Percentiles rank a stretch among this genome's conserved stretches.
Conservation (phyloP, 64 coral and sea anemone genomes). For the Dendrophyllia cribrosa region DNA sequence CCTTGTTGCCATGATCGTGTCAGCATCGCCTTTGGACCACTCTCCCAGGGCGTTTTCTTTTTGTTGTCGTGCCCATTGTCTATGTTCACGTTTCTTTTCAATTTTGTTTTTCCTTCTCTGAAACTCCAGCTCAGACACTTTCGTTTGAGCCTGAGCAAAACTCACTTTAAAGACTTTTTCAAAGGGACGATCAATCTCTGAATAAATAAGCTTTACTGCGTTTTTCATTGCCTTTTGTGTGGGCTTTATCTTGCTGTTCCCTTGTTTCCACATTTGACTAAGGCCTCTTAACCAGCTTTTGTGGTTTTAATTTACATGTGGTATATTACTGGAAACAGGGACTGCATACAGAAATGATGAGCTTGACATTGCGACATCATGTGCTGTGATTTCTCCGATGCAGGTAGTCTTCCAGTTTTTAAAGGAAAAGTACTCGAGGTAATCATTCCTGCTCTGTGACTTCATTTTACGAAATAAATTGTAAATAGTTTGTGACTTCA, state of each 20-base stretch:
- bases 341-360: not conserved
- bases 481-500: not conserved
- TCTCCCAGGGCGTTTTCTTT: too few species aligned
- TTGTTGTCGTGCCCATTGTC: too few species aligned
- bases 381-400: not conserved
- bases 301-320: not conserved
- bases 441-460: not conserved
- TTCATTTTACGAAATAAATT: slow-evolving; percentile 1
- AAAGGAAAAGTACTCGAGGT: not conserved
- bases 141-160: too few species aligned
- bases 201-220: too few species aligned
- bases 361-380: not conserved
- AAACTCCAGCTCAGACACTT: too few species aligned
- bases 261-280: not conserved
- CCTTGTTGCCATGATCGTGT: too few species aligned
- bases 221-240: too few species aligned
- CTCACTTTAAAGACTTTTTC: too few species aligned
- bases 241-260: not conserved
- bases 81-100: too few species aligned
- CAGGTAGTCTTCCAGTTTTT: slow-evolving; percentile 3
- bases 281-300: not conserved
- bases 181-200: too few species aligned
- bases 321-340: not conserved
- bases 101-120: too few species aligned
- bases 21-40: too few species aligned